Evolutionary conservation across 2,113 vertebrate species (phyloP).

Genomic region (Tupaia chinensis): DNA sequence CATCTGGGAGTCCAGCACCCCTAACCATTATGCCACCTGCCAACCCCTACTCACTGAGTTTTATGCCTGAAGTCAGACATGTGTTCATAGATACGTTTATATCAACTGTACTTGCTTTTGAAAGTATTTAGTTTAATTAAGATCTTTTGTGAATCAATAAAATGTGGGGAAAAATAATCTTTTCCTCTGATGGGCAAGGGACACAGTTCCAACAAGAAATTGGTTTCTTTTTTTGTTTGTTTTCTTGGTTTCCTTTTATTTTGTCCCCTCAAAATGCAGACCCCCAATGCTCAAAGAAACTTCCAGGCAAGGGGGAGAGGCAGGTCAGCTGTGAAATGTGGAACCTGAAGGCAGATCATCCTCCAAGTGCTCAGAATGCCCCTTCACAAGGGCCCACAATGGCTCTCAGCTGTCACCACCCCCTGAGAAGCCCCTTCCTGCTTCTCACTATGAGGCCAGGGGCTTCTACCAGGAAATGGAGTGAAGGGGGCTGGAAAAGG

Average conservation of each 20-base stretch:
- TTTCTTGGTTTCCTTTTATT: neutral
- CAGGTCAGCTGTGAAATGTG: neutral
- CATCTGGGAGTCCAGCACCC: too few species aligned
- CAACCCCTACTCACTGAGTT: too few species aligned
- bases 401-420: neutral
- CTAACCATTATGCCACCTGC: too few species aligned
- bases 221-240: neutral
- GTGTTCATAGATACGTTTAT: too few species aligned
- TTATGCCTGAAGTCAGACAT: too few species aligned
- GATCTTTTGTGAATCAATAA: too few species aligned
- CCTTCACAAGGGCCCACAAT: neutral
- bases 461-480: rapidly evolving
- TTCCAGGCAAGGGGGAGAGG: neutral
- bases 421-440: too few species aligned
- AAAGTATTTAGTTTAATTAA: too few species aligned
- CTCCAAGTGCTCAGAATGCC: neutral
- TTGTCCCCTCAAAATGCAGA: neutral
- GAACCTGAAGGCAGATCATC: neutral
- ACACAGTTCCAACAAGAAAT: neutral
- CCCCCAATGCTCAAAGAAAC: neutral
- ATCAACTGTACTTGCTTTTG: too few species aligned
- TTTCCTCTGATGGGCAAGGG: neutral
- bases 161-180: too few species aligned
- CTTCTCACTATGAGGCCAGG: neutral
- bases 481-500: neutral